Conservation (phyloP, 2,888 invertebrate species). For the Platypus cylindrus region DNA sequence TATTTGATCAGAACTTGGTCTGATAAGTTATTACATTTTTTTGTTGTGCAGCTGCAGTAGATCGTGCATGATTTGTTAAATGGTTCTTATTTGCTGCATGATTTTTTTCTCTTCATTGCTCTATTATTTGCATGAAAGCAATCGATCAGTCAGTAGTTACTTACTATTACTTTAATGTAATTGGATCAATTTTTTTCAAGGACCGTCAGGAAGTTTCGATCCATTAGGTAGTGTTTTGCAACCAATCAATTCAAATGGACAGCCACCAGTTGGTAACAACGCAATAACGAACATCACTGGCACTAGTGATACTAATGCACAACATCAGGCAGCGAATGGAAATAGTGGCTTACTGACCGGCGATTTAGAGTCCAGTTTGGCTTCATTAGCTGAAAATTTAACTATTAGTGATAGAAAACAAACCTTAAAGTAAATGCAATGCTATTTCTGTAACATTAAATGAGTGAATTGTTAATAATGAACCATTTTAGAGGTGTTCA, state of each 20-base stretch:
- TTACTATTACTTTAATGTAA: too few species aligned
- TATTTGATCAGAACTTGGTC: too few species aligned
- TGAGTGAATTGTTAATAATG: conserved; percentile 7
- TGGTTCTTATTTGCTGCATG: too few species aligned
- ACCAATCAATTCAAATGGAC: conserved; percentile 36
- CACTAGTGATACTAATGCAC: conserved; percentile 11
- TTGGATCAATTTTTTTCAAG: conserved; percentile 13
- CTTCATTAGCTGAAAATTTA: conserved; percentile 86
- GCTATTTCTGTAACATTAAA: not conserved
- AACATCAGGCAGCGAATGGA: conserved; percentile 26
- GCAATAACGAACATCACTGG: conserved; percentile 14
- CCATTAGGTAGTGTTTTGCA: conserved; percentile 60
- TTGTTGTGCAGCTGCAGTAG: too few species aligned
- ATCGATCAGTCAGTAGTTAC: too few species aligned
- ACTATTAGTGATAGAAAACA: conserved; percentile 63
- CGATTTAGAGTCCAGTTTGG: conserved; percentile 87
- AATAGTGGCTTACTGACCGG: conserved; percentile 63
- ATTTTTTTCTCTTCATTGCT: too few species aligned
- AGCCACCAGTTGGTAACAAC: conserved; percentile 17
- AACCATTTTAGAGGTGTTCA: conserved; percentile 68
- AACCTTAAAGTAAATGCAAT: conserved; percentile 54
- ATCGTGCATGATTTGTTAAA: too few species aligned
- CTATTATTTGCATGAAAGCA: too few species aligned
- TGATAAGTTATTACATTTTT: too few species aligned
- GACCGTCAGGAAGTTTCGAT: conserved; percentile 48